Evolutionary conservation across 2,113 vertebrate genomes (phyloP), one percentile per base, ranked within the genome.

Genomic region (Grammomys surdaster): DNA sequence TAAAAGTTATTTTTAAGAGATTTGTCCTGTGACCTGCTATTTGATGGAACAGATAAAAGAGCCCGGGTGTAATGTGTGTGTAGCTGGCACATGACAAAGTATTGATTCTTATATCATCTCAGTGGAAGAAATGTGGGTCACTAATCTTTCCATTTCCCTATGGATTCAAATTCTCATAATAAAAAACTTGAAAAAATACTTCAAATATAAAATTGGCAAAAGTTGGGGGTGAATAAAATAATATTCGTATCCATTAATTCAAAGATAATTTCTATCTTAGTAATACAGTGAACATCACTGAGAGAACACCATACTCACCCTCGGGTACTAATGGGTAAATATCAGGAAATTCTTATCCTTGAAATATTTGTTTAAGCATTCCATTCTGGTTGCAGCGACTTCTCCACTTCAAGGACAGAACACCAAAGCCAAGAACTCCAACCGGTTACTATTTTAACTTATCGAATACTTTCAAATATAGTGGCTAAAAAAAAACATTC

Each of bases 361-460:
- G 43, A 91, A 92, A 63, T 58, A 85, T 67, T 67, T 93, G 46
- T 63, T 84, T 31, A 60, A 91, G 88, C 20, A 89, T 94, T 94
- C 58, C 81, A 51, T 90, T 80, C 65, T 76, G 51, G 5, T 70
- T 90, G 63, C 60, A 58, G n/a, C 69, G 89, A 54, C 80, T 40
- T 77, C 46, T 77, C 82, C 54, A 94, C 76, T 85, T 93, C 86
- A 89, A 48, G 54, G 67, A 67, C 28, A 81, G 70, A 90, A 86
- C 46, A 94, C 1, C n/a, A 28, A 60, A 43, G 43, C 40, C 19
- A 31, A 67, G 70, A 48, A 16, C 86, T 63, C 72, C 0, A 26
- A 77, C 65, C 1, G 17, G 87, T 70, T 36, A 93, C 16, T 91
- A 46, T 43, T 58, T 14, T 81, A 56, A 72, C 43, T 94, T 80